These are phyloP conservation scores for Lithophane socia DNA, from an alignment of 2,888 invertebrate species.

Conservation along the genomic window DNA sequence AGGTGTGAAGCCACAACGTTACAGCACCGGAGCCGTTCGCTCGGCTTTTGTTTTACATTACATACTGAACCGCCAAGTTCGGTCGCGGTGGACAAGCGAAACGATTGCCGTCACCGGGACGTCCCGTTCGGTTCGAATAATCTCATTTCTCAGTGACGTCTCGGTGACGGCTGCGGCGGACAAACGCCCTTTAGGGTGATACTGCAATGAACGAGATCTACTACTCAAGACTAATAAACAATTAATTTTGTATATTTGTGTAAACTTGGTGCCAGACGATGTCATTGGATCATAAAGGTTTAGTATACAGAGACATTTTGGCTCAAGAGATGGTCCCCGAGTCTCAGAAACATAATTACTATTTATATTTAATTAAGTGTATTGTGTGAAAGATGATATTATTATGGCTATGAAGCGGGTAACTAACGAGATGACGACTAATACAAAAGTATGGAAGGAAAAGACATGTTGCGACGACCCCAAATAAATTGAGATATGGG, in stretches of 20 bases:
- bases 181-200: background rate
- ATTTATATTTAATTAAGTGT: background rate
- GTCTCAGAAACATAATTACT: background rate
- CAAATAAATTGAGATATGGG: background rate
- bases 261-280: background rate
- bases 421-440: background rate
- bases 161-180: background rate
- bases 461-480: background rate
- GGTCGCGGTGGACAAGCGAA: background rate
- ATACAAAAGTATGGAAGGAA: background rate
- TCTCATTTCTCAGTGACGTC: background rate
- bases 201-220: background rate
- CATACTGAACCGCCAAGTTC: background rate
- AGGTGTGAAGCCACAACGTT: too few relatives aligned
- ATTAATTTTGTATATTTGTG: background rate
- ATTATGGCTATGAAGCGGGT: background rate
- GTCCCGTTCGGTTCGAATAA: background rate
- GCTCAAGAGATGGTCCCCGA: background rate
- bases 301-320: background rate
- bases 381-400: background rate
- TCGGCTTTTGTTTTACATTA: background rate
- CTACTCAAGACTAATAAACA: too few relatives aligned
- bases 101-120: background rate
- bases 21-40: background rate
- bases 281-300: slow-evolving; percentile 2